Evolutionary conservation across 2,888 invertebrate genomes (phyloP), one percentile per base, ranked within the genome.

Genomic region (Parnassius apollo): DNA sequence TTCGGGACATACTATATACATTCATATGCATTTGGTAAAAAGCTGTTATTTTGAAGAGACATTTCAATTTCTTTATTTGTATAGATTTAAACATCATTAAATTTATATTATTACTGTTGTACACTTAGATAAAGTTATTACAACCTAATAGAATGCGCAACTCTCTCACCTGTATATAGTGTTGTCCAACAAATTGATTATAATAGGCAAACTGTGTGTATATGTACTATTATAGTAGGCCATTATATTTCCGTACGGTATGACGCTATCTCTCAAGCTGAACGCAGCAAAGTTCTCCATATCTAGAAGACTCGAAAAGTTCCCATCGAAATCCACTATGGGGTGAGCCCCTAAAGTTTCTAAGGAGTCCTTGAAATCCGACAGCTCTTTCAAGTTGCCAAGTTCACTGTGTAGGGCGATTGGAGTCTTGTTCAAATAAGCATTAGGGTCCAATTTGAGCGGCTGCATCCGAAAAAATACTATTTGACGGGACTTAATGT

Each of bases 151-250:
- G 25, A 25, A 25, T 7, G 35, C 35, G 35, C 35, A 7, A 35
- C 35, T 35, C 35, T 35, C 85, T 88, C 79, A 95, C 95, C 93
- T 94, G 78, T 94, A 94, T 70, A 95, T 89, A 58, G 94, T 93
- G 79, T 96, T 96, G 71, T 94, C 94, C 70, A 96, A 86, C 61
- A 95, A 85, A 82, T 96, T 96, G 55, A 96, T 83, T 50, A 96
- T 88, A 65, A 96, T 94, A 2, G 97, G 96, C 71, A 97, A 86
- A 66, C 96, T 95, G 80, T 97, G 97, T 57, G 95, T 94, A 74
- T 94, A 95, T 0, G 96, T 96, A 76, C 96, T 96, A 78, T 97
- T 97, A 83, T 96, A 96, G 67, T 94, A 93, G 49, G 94, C 90
- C 70, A 94, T 93, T 22, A 95, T 85, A 66, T 93, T 93, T 60